These are phyloP conservation scores for Mesorhabditis belari DNA, from an alignment of 2,888 invertebrate species.

Conservation along the genomic window DNA sequence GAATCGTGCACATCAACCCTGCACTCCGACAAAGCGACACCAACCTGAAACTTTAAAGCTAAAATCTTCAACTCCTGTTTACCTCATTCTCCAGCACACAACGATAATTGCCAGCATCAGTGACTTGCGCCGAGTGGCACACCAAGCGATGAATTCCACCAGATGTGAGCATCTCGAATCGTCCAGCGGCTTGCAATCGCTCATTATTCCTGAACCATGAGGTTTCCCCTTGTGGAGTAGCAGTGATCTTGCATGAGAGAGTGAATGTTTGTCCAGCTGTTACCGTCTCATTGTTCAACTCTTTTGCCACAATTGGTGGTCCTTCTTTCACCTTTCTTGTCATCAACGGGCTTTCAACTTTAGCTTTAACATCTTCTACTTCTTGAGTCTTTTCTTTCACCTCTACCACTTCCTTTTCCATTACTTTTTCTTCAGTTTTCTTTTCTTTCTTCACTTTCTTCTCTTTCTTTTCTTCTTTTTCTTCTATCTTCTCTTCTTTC, in stretches of 20 bases:
- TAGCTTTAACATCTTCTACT: background rate
- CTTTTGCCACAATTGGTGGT: slow-evolving; percentile 18
- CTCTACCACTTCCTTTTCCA: slow-evolving; percentile 1
- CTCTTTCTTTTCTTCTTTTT: background rate
- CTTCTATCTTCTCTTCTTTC: slow-evolving; percentile 14
- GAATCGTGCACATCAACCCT: slow-evolving; percentile 28
- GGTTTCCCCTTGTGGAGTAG: slow-evolving; percentile 15
- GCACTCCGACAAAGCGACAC: slow-evolving; percentile 25
- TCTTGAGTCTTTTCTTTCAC: background rate
- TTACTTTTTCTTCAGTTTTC: background rate
- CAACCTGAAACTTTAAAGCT: background rate
- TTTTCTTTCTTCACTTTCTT: background rate
- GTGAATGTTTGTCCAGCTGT: slow-evolving; percentile 32
- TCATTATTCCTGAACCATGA: slow-evolving; percentile 26
- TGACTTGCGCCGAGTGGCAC: slow-evolving; percentile 20
- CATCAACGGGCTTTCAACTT: background rate
- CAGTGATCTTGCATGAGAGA: slow-evolving; percentile 25
- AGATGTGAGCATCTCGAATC: slow-evolving; percentile 20
- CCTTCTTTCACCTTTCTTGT: background rate
- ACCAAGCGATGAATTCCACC: slow-evolving; percentile 19
- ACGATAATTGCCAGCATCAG: slow-evolving; percentile 53
- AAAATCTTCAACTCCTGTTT: background rate
- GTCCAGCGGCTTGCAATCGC: slow-evolving; percentile 21
- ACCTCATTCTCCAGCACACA: slow-evolving; percentile 53
- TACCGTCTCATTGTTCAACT: slow-evolving; percentile 35